Evolutionary conservation across 1,140 invertebrate genomes (phyloP), one percentile per base, ranked within the genome.

Genomic region (Solen grandis): DNA sequence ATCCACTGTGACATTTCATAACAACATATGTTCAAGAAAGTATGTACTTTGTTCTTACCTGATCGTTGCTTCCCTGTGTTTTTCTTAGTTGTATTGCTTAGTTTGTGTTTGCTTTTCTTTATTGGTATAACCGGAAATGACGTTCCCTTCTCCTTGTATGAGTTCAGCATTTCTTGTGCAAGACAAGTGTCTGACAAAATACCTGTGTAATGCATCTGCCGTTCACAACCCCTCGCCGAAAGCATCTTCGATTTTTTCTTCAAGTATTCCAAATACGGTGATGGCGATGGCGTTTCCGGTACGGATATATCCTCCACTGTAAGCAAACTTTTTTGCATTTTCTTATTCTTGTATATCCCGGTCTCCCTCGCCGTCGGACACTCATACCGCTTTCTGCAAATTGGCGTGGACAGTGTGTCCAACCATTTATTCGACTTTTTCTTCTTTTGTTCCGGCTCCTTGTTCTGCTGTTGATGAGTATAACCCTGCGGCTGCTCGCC

Each of bases 181-280:
- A 52, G 35, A 57, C 27, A 22, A 10, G 70, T 74, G 36, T 74
- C 70, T 59, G 57, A 74, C 33, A 41, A 59, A 22, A 5, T 41
- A 19, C 41, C 65, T 3, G 41, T 10, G 5, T 27, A 14, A 8
- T 36, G 25, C 2, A 36, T 27, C 19, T n/a, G 8, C 14, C 60
- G 1, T 2, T 22, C 2, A 1, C 62, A 27, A 22, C 35, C 0
- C 50, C 31, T 59, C 8, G 31, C 29, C 13, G 55, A 29, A n/a
- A 14, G 10, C 35, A 62, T 41, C n/a, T 60, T 22, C 5, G 57
- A 36, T 46, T 46, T 76, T 5, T n/a, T 25, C 36, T 65, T 76
- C 27, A 55, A 65, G 31, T 65, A 76, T 31, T 65, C 73, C 10
- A 76, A 29, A 54, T 76, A 76, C 2, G 73, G 73, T 4, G 69